Evolutionary conservation across 1,140 invertebrate genomes (phyloP), one percentile per base, ranked within the genome.

Genomic region (Carcinoscorpius rotundicauda): DNA sequence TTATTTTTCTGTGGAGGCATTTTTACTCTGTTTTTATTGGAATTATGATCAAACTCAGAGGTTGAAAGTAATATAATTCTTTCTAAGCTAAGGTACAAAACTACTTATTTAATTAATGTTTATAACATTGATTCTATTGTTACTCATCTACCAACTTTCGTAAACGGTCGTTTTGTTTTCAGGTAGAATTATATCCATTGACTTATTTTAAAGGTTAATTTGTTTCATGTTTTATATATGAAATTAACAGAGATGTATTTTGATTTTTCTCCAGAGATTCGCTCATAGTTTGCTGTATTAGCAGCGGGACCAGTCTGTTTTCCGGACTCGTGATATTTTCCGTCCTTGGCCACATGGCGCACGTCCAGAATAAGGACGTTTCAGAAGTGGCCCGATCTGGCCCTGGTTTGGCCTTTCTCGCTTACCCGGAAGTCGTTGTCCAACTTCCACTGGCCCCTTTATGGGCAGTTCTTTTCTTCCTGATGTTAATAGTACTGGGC

Each of bases 381-480:
- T 76, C 73, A 3, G 73, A 80, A 52, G 84, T 85, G 4, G 83
- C 84, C 2, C 82, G 82, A 68, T 82, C 79, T 67, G 88, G 88
- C 74, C 90, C 91, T 53, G 90, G 90, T 8, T 80, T 93, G 72
- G 85, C 92, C 64, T 94, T 93, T 76, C 87, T 93, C 49, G 87
- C 91, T 3, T 93, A 93, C 78, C 89, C 91, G 3, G 88, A 93
- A 81, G 89, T 88, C 48, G 83, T 93, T 74, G 85, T 88, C 56
- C 89, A 91, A 78, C 89, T 94, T 86, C 90, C 90, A 29, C 84
- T 87, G 51, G 82, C 89, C 4, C 86, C 89, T 76, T 75, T 93
- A 8, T 93, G 90, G 89, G 85, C 89, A 0, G 85, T 89, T 2
- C 77, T 93, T 67, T 93, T 94, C 77, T 94, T 94, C 81, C 87